phyloP scores from a whole-genome alignment of 2,888 invertebrate species.

The Linyphia triangularis region DNA sequence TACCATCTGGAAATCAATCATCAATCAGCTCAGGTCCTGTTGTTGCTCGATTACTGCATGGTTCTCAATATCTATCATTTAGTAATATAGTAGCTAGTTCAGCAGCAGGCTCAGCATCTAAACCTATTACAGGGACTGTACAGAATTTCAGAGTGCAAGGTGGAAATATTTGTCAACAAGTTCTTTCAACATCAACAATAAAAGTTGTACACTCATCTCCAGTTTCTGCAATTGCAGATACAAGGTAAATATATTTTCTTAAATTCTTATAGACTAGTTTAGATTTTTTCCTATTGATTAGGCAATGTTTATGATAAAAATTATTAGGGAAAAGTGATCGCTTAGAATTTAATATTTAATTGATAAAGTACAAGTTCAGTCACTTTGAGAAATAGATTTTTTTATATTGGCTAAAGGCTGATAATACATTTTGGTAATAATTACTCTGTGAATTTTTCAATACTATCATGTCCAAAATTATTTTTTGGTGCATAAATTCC shows the following conservation, averaged over 20 bases:
- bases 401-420: too few relatives aligned
- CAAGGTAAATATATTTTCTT: slow-evolving; percentile 40
- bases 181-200: slow-evolving; percentile 62
- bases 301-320: too few relatives aligned
- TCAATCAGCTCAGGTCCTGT: slow-evolving; percentile 68
- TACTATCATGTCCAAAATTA: too few relatives aligned
- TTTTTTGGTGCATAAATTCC: too few relatives aligned
- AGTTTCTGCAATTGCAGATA: slow-evolving; percentile 61
- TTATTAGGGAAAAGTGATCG: too few relatives aligned
- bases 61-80: slow-evolving; percentile 71
- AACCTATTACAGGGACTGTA: slow-evolving; percentile 59
- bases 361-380: too few relatives aligned
- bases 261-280: too few relatives aligned
- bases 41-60: slow-evolving; percentile 72
- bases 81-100: slow-evolving; percentile 68
- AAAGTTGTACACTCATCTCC: slow-evolving; percentile 67
- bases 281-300: too few relatives aligned
- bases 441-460: too few relatives aligned
- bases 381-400: too few relatives aligned
- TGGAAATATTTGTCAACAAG: slow-evolving; percentile 70
- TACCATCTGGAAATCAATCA: slow-evolving; percentile 55
- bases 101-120: slow-evolving; percentile 34
- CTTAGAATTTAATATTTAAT: too few relatives aligned
- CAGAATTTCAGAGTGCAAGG: slow-evolving; percentile 72
- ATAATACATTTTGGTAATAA: too few relatives aligned